phyloP scores from a whole-genome alignment of 2,888 invertebrate genomes.

The Sphaerophoria taeniata region DNA sequence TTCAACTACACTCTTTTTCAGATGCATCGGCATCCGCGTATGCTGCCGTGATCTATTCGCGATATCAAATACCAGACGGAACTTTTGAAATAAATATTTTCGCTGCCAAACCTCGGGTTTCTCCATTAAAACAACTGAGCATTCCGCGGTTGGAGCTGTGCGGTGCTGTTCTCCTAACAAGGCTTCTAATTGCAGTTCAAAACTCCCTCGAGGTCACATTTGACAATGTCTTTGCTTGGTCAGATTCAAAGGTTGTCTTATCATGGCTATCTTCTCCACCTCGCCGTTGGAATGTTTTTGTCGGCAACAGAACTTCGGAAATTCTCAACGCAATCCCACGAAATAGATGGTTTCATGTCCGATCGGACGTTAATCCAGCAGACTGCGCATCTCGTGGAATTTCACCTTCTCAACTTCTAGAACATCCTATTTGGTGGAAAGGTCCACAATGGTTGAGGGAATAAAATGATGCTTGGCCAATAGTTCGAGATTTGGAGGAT shows the following conservation, averaged over 20 bases:
- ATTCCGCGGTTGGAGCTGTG: too few species aligned
- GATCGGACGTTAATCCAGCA: neutral
- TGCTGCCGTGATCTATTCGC: too few species aligned
- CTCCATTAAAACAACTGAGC: too few species aligned
- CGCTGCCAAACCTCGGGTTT: too few species aligned
- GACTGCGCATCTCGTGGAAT: too few species aligned
- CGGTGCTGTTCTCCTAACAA: too few species aligned
- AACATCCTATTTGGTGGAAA: constrained; percentile 4
- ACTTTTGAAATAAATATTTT: too few species aligned
- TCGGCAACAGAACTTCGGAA: neutral
- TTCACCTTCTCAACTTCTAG: neutral
- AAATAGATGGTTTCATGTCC: constrained; percentile 5
- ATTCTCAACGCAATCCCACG: neutral
- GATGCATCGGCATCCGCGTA: constrained; percentile 44
- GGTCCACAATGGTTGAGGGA: neutral
- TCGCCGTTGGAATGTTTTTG: constrained; percentile 6
- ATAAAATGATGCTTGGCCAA: neutral
- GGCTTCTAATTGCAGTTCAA: too few species aligned
- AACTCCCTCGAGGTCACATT: too few species aligned
- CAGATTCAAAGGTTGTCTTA: constrained; percentile 4
- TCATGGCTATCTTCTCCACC: constrained; percentile 10
- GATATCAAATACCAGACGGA: too few species aligned
- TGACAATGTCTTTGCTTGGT: too few species aligned
- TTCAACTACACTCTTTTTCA: constrained; percentile 47
- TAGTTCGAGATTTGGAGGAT: neutral